phyloP scores from a whole-genome alignment of 2,113 vertebrate genomes.

The Odontophorus gujanensis region DNA sequence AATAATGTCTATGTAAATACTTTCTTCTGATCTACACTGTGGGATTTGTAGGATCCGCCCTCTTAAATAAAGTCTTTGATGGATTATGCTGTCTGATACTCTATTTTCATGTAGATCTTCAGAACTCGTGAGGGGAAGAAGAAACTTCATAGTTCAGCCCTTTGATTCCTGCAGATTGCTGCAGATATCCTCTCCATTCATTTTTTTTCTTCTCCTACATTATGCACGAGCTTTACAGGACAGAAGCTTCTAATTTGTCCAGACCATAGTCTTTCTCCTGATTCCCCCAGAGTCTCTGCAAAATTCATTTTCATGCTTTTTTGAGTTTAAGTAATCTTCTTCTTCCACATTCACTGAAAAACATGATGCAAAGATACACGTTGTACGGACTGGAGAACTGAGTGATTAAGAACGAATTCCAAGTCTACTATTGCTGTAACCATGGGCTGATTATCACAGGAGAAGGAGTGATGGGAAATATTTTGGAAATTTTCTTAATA shows the following conservation, averaged over 20 bases:
- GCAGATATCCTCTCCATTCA: background rate
- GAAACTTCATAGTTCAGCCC: background rate
- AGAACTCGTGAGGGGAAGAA: background rate
- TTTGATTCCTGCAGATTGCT: background rate
- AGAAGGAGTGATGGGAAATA: background rate
- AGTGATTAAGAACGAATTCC: background rate
- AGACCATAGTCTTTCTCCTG: background rate
- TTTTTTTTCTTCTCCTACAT: background rate
- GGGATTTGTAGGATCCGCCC: background rate
- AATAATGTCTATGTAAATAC: background rate
- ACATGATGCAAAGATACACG: background rate
- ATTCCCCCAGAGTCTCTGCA: background rate
- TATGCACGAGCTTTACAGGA: background rate
- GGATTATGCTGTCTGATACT: background rate
- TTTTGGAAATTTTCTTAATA: background rate
- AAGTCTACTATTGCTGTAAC: background rate
- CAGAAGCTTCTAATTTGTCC: constrained; percentile 6
- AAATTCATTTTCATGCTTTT: background rate
- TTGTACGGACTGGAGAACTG: background rate
- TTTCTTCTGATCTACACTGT: background rate
- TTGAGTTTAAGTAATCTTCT: background rate
- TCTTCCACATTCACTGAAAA: background rate
- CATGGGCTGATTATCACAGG: background rate
- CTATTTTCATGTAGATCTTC: background rate
- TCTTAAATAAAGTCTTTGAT: background rate